Evolutionary conservation across 2,797 vertebrate species (phyloP), one percentile per base, ranked within the genome.

Genomic region (Siniperca undulata): DNA sequence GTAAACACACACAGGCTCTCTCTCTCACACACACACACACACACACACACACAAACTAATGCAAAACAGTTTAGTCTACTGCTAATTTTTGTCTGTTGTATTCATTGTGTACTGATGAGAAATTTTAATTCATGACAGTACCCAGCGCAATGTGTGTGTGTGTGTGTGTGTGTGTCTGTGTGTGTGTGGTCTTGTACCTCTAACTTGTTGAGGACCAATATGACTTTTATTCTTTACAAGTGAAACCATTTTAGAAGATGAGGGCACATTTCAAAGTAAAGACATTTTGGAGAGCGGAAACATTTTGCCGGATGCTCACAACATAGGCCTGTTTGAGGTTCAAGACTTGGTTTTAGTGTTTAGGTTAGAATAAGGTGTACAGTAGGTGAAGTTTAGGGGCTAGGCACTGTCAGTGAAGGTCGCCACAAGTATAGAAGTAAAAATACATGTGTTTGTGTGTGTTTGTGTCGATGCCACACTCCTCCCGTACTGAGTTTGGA

Each of bases 71-170:
- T 30, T 36, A 64, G 58, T 12, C 20, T 56, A 13, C 64, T 44
- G 19, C 30, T 60, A 46, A 65, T 67, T 46, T 30, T 61, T 48
- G 9, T 38, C 22, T 74, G 46, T 46, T 46, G 50, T 27, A 55
- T 44, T 78, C 13, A 27, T 66, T 67, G 11, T 52, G 36, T 27
- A 46, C 27, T 34, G 20, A 76, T 48, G 55, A 40, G 42, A 30
- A 27, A 46, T 79, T 46, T 38, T 9, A 38, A 61, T 79, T 75
- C 60, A 52, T 68, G 42, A 56, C 20, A 36, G 27, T 12, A 7
- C 13, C 53, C 17, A 20, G 34, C 2, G 6, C 53, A 42, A 22
- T 55, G 12, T 38, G 13, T 16, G 34, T 55, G 67, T 70, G 58
- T 53, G 56, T 69, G 46, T 42, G 46, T 53, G 46, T 53, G 56